Base-by-base conservation (phyloP, 2,888 invertebrate species). In the Ypsolopha sequella region DNA sequence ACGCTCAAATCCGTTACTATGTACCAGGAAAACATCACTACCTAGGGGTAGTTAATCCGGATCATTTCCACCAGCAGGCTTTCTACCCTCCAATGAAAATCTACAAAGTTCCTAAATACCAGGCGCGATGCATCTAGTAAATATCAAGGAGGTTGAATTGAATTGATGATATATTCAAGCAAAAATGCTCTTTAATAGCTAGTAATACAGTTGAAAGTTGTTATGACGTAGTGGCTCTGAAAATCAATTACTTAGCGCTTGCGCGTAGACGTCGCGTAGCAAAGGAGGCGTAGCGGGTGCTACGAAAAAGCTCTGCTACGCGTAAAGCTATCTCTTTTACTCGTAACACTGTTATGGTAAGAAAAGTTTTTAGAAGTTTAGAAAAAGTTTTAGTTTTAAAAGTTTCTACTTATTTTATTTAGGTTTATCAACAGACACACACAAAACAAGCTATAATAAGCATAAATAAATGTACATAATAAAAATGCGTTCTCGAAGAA, bases 1-100 rank as follows among this genome's bases (percentile, higher is more conserved):
- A 75, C 69, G 86, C 77, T 80, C 82, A 76, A 78, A 76, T 74
- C 77, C 73, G 76, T 69, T 73, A 71, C 66, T 66, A 62, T 61
- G 52, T 72, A 86, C 80, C 61, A 84, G 79, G 84, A 56, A n/a
- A 54, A 8, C 79, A 87, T 76, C 69, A 57, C 51, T 2, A 14
- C 6, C 1, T 56, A 61, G 63, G 59, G 64, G 57, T 59, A 53
- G 58, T 64, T 80, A 79, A 80, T 78, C 81, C 76, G 64, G 57
- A 51, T 53, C 52, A 51, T 46, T 46, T 46, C 11, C 39, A 11
- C 39, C 46, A 7, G 10, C 33, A 9, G 9, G 33, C 0, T 35
- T 46, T 46, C 35, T 24, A 11, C 33, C 9, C 8, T 13, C 45
- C 11, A 45, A 8, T 14, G 33, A 33, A 33, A 11, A 8, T 9